phyloP scores from a whole-genome alignment of 2,113 vertebrate species.

The Leucosticte australis region DNA sequence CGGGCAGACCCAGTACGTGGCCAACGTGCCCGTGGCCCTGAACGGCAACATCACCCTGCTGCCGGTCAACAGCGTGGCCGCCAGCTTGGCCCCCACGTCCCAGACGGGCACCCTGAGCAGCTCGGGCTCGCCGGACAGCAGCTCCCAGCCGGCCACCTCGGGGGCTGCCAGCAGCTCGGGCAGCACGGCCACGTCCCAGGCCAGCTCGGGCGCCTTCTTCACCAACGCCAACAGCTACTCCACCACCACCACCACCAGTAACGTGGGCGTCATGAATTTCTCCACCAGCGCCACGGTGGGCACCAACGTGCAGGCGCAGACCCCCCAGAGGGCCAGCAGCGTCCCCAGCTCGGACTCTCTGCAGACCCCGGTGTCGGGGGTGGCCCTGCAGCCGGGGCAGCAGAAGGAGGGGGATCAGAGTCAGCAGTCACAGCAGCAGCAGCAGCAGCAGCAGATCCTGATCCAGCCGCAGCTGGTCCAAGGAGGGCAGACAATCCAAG shows the following conservation, averaged over 20 bases:
- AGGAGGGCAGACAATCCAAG: slow-evolving; percentile 83
- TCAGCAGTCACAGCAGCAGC: slow-evolving; percentile 65
- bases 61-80: slow-evolving; percentile 83
- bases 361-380: slow-evolving; percentile 70
- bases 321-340: slow-evolving; percentile 70
- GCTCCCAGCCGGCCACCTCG: slow-evolving; percentile 72
- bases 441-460: slow-evolving; percentile 85
- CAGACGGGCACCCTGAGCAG: slow-evolving; percentile 79
- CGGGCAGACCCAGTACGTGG: slow-evolving; percentile 90
- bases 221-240: slow-evolving; percentile 80
- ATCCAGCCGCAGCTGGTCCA: slow-evolving; percentile 86
- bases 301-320: slow-evolving; percentile 69
- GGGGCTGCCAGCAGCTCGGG: slow-evolving; percentile 67
- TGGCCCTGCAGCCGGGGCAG: slow-evolving; percentile 66
- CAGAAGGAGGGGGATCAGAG: slow-evolving; percentile 79
- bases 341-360: slow-evolving; percentile 72
- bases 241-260: slow-evolving; percentile 75
- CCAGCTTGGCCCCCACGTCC: slow-evolving; percentile 80
- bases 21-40: slow-evolving; percentile 91
- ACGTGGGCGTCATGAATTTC: slow-evolving; percentile 77
- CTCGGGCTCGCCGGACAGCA: slow-evolving; percentile 74
- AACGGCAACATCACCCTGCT: slow-evolving; percentile 95
- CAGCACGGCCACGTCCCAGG: slow-evolving; percentile 62
- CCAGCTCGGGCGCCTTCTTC: slow-evolving; percentile 71
- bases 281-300: slow-evolving; percentile 68